Conservation (phyloP, 2,113 vertebrate species). For the Uropsilus gracilis region DNA sequence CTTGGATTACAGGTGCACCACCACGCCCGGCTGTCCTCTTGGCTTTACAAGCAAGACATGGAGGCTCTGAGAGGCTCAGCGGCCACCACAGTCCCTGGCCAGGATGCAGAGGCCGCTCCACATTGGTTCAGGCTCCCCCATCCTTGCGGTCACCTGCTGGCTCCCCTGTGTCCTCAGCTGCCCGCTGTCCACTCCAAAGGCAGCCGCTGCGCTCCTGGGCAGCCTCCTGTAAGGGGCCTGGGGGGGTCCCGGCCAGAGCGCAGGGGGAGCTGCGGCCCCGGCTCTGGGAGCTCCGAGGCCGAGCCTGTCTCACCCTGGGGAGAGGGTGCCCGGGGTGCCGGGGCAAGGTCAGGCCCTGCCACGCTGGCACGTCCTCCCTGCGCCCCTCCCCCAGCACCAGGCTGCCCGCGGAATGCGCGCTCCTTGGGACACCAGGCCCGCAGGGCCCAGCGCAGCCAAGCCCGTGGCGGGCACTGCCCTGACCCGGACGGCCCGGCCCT, state of each 20-base stretch:
- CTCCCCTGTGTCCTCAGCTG: not conserved
- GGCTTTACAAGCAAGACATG: not conserved
- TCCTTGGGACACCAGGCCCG: slow-evolving; percentile 14
- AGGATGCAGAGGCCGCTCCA: not conserved
- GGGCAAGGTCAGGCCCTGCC: not conserved
- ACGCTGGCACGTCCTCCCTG: not conserved
- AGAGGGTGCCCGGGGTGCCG: not conserved
- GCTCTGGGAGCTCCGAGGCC: not conserved
- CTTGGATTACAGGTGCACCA: too few species aligned
- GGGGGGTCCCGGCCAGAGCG: not conserved
- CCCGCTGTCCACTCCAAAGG: not conserved
- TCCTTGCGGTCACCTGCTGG: not conserved
- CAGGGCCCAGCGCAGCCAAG: not conserved
- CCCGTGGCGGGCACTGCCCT: not conserved
- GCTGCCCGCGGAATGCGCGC: not conserved
- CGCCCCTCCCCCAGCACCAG: not conserved
- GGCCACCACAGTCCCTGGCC: rapidly evolving
- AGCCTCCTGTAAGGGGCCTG: too few species aligned
- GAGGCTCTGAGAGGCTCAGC: not conserved
- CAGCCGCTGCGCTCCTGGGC: not conserved
- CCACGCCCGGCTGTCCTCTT: too few species aligned
- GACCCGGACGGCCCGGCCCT: slow-evolving; percentile 42
- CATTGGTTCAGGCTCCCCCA: not conserved
- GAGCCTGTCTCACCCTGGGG: too few species aligned
- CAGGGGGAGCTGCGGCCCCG: not conserved